These are phyloP conservation scores for Madoqua kirkii DNA, from an alignment of 2,113 vertebrate genomes.

Conservation along the genomic window DNA sequence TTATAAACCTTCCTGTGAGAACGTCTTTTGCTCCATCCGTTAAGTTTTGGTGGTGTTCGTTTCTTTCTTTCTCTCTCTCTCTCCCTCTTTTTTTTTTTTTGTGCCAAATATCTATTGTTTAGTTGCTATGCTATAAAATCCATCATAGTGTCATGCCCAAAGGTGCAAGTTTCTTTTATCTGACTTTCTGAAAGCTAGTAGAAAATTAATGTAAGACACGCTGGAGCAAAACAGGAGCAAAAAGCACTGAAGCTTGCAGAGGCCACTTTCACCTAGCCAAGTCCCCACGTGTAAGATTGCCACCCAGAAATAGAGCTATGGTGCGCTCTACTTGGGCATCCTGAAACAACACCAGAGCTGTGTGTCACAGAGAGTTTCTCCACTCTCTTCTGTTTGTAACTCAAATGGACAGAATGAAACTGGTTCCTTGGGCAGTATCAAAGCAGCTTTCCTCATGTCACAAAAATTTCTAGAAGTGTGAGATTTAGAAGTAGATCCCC, in stretches of 20 bases:
- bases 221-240: background rate
- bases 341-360: background rate
- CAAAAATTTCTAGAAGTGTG: background rate
- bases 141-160: background rate
- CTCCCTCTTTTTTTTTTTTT: fast-evolving
- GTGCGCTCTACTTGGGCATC: too few relatives aligned
- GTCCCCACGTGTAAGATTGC: background rate
- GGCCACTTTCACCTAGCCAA: background rate
- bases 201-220: background rate
- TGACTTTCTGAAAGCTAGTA: background rate
- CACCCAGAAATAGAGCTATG: background rate
- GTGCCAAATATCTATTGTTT: background rate
- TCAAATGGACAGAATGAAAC: background rate
- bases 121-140: background rate
- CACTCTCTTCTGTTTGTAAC: background rate
- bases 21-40: fast-evolving
- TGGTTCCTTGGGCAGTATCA: background rate
- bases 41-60: background rate
- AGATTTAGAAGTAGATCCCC: background rate
- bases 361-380: background rate
- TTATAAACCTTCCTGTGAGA: background rate
- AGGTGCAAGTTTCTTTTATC: background rate
- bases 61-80: background rate
- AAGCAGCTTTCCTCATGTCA: background rate
- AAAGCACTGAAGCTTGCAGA: background rate